phyloP scores from a whole-genome alignment of 2,797 vertebrate species.

The Tenualosa thibaudeaui region DNA sequence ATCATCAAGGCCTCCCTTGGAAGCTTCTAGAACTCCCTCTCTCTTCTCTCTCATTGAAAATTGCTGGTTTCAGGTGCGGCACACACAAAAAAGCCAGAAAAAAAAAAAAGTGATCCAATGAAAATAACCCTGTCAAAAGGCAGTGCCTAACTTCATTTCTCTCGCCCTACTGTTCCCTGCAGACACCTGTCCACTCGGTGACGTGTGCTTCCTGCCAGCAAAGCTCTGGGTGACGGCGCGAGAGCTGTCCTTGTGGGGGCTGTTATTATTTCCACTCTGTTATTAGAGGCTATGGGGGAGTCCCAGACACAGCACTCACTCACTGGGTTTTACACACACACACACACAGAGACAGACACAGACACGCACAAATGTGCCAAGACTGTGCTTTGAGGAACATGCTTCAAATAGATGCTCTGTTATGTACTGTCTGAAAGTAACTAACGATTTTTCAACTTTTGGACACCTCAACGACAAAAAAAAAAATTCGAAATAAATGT shows the following conservation, averaged over 20 bases:
- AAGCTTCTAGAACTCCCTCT: background rate
- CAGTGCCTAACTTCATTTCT: background rate
- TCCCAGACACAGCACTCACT: background rate
- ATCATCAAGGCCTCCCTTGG: background rate
- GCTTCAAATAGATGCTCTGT: background rate
- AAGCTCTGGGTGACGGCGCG: background rate
- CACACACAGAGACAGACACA: constrained; percentile 4
- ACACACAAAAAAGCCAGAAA: background rate
- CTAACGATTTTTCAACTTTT: too few relatives aligned
- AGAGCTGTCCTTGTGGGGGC: background rate
- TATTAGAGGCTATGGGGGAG: background rate
- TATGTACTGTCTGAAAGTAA: background rate
- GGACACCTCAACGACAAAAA: too few relatives aligned
- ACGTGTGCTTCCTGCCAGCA: background rate
- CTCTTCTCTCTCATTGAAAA: background rate
- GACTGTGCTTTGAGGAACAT: background rate
- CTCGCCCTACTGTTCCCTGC: background rate
- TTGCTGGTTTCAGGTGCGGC: background rate
- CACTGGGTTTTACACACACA: background rate
- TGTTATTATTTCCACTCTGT: background rate
- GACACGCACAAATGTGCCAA: background rate
- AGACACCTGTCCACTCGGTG: background rate
- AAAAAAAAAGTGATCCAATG: too few relatives aligned
- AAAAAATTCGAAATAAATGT: background rate
- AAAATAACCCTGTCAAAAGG: background rate